These are phyloP conservation scores for Pteromalus puparum DNA, from an alignment of 1,140 invertebrate species.

Conservation along the genomic window DNA sequence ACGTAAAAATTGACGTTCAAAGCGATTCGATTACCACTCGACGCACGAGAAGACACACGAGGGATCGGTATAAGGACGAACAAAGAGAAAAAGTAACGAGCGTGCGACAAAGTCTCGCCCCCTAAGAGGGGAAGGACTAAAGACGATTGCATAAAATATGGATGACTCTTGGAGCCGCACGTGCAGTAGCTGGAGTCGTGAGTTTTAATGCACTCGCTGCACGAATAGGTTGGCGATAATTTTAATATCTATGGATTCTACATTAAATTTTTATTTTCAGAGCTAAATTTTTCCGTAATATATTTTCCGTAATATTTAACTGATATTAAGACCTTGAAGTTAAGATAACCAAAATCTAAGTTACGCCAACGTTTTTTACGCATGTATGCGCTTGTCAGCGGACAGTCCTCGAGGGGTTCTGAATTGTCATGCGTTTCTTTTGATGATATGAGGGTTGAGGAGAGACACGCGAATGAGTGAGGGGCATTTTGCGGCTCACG, in stretches of 20 bases:
- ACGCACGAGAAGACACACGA: background rate
- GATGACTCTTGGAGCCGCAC: background rate
- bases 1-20: background rate
- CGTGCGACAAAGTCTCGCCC: background rate
- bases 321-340: no score
- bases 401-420: background rate
- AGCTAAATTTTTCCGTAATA: no score
- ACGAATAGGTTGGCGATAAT: no score
- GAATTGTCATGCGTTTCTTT: background rate
- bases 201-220: no score
- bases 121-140: background rate
- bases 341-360: background rate
- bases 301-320: no score
- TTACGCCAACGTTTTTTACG: background rate
- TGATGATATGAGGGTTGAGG: background rate
- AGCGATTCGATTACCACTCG: constrained; percentile 32
- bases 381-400: no score
- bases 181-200: no score
- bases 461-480: background rate
- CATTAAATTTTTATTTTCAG: no score
- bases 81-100: constrained; percentile 36
- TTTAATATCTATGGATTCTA: no score
- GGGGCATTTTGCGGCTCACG: background rate
- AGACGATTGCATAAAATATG: constrained; percentile 54
- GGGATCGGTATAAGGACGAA: background rate